A percentile compares a stretch with the other conserved stretches of the same genome.
Conservation (phyloP, 2,888 invertebrate species). For the Pterobdella sp. region DNA sequence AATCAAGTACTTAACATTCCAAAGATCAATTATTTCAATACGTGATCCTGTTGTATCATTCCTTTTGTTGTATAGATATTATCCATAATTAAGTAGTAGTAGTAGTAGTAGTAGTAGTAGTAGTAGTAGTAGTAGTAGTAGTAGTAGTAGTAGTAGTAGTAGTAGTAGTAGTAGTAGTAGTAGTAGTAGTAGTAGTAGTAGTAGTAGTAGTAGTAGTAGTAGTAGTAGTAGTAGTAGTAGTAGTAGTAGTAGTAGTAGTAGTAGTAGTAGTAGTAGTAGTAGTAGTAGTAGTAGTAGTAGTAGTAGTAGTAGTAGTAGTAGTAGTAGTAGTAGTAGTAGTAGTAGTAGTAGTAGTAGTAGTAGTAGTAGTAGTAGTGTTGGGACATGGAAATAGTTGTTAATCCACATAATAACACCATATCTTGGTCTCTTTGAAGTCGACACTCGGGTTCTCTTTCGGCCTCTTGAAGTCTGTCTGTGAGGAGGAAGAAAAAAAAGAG, state of each 20-base stretch:
- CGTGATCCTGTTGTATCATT: too few species aligned
- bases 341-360: conserved; percentile 26
- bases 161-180: conserved; percentile 20
- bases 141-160: conserved; percentile 19
- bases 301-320: conserved; percentile 25
- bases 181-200: conserved; percentile 26
- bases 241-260: conserved; percentile 23
- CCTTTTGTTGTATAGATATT: too few species aligned
- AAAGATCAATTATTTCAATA: too few species aligned
- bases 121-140: conserved; percentile 19
- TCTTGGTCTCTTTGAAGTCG: too few species aligned
- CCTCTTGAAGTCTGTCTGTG: too few species aligned
- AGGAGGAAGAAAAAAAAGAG: too few species aligned
- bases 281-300: conserved; percentile 25
- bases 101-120: conserved; percentile 20
- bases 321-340: conserved; percentile 25
- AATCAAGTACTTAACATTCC: too few species aligned
- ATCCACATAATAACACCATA: too few species aligned
- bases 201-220: conserved; percentile 24
- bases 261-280: conserved; percentile 25
- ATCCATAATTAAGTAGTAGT: too few species aligned
- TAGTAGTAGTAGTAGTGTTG: conserved; percentile 16
- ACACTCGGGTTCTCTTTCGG: too few species aligned
- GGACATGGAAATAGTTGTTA: too few species aligned
- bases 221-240: conserved; percentile 18